phyloP scores from a whole-genome alignment of 2,797 vertebrate species.

The Muscicapa striata region DNA sequence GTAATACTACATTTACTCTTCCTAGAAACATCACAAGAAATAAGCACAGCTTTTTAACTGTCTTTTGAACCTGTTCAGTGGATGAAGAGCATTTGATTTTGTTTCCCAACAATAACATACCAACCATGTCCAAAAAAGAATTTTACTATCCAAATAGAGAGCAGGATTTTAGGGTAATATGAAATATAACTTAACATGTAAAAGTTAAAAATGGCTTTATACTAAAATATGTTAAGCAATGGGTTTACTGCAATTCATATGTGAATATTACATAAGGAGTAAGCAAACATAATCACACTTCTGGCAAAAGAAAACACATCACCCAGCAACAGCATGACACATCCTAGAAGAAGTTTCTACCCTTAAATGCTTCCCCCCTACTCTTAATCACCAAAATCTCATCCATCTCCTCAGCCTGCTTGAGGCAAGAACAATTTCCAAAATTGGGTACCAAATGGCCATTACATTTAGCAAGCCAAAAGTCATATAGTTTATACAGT shows the following conservation, averaged over 20 bases:
- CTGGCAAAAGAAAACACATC: neutral
- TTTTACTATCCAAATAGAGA: neutral
- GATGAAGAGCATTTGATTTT: neutral
- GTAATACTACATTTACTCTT: neutral
- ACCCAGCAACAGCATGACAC: slow-evolving; percentile 21
- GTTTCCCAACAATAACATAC: neutral
- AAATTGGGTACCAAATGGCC: neutral
- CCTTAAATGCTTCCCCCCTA: neutral
- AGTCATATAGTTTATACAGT: neutral
- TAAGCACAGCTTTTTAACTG: neutral
- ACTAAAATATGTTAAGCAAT: neutral
- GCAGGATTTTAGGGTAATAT: neutral
- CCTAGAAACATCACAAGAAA: neutral
- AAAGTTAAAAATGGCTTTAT: neutral
- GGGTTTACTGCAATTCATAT: neutral
- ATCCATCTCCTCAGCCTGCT: neutral
- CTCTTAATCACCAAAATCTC: neutral
- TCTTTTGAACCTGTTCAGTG: neutral
- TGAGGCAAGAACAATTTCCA: neutral
- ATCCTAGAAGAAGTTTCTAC: neutral
- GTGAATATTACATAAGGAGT: neutral
- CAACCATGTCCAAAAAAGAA: neutral
- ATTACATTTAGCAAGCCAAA: neutral
- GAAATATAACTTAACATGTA: neutral
- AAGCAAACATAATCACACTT: slow-evolving; percentile 10